Percentiles rank a stretch among this genome's conserved stretches.
phyloP scores from a whole-genome alignment of 2,113 vertebrate species.

The Bettongia penicillata region DNA sequence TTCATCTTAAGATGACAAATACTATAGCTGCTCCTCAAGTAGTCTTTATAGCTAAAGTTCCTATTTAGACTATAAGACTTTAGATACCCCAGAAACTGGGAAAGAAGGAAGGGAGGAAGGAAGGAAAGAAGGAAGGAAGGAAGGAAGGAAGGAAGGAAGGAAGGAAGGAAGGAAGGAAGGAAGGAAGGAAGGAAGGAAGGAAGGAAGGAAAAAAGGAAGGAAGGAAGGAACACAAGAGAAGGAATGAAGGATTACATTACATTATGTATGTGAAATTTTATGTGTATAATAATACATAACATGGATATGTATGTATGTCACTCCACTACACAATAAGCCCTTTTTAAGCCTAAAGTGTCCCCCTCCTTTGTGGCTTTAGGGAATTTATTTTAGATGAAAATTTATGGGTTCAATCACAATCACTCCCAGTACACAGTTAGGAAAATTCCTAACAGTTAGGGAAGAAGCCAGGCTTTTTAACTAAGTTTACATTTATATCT shows the following conservation, averaged over 20 bases:
- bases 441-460: neutral
- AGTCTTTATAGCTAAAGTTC: neutral
- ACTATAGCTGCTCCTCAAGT: slow-evolving; percentile 2
- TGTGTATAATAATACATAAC: neutral
- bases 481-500: neutral
- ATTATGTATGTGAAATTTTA: neutral
- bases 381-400: neutral
- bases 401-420: neutral
- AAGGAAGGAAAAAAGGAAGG: too few species aligned
- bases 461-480: neutral
- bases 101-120: neutral
- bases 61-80: slow-evolving; percentile 27
- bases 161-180: neutral
- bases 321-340: neutral
- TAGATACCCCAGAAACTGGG: slow-evolving; percentile 20
- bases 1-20: neutral
- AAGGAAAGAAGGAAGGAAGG: too few species aligned
- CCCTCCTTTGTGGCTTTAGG: neutral
- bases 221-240: too few species aligned
- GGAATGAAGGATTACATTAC: neutral
- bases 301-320: neutral
- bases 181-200: neutral
- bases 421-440: neutral
- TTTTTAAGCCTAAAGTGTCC: neutral
- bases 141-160: neutral